Percentiles rank a stretch among this genome's conserved stretches.
phyloP scores from a whole-genome alignment of 2,888 invertebrate species.

The Ceratothoa steindachneri region DNA sequence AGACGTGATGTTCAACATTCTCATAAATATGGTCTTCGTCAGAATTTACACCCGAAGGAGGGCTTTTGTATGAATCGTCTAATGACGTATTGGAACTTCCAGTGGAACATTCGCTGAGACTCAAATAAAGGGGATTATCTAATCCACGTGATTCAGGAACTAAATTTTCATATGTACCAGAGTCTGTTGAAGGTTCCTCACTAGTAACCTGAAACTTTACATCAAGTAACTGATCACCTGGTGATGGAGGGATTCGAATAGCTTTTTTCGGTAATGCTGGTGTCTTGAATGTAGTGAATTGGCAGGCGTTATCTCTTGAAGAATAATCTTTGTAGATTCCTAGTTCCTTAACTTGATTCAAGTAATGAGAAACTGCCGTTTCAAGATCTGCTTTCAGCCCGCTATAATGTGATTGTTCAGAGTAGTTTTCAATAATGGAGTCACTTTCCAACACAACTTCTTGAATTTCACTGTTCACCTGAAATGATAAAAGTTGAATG shows the following conservation, averaged over 20 bases:
- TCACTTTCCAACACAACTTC: not conserved
- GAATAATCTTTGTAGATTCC: constrained; percentile 25
- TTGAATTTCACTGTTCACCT: not conserved
- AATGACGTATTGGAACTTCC: constrained; percentile 7
- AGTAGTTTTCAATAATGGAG: not conserved
- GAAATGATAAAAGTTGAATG: not conserved
- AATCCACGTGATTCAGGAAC: not conserved
- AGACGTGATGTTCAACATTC: constrained; percentile 39
- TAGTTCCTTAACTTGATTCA: constrained; percentile 40
- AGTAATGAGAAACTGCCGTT: constrained; percentile 42
- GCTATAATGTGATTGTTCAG: constrained; percentile 10
- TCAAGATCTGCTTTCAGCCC: constrained; percentile 41
- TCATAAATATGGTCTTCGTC: constrained; percentile 45
- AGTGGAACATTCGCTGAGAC: constrained; percentile 30
- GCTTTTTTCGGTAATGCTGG: constrained; percentile 8
- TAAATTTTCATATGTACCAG: not conserved
- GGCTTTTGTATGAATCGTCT: constrained; percentile 11
- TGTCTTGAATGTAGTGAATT: constrained; percentile 16
- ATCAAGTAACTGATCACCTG: constrained; percentile 25
- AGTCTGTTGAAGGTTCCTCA: not conserved
- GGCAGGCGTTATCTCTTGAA: not conserved
- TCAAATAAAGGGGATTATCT: constrained; percentile 30
- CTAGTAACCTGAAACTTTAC: constrained; percentile 34
- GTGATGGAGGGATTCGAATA: not conserved
- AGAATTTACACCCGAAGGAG: constrained; percentile 22